Conservation (phyloP, 92 coral and sea anemone genomes). For the Plumapathes pennacea region DNA sequence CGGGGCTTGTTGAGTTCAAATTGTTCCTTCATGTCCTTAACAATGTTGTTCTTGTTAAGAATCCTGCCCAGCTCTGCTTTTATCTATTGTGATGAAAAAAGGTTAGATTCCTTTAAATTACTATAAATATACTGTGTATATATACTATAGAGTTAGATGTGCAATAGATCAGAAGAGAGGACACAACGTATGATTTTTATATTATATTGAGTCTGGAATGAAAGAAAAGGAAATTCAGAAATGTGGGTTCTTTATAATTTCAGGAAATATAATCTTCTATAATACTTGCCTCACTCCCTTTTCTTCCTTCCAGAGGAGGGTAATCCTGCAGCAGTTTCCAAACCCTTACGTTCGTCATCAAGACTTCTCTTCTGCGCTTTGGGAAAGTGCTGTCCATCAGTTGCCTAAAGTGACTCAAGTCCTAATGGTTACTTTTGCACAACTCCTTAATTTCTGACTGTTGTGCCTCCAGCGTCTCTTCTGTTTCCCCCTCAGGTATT, state of each 20-base stretch:
- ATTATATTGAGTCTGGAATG: neutral
- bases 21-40: conserved; percentile 9
- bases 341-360: conserved; percentile 10
- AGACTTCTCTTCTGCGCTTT: conserved; percentile 12
- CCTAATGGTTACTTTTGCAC: conserved; percentile 9
- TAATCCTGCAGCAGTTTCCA: conserved; percentile 27
- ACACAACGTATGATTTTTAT: neutral
- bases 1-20: conserved; percentile 9
- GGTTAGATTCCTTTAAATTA: neutral
- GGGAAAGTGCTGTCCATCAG: conserved; percentile 45
- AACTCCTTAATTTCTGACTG: conserved; percentile 17
- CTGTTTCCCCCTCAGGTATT: conserved; percentile 57
- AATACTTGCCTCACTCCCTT: conserved; percentile 35
- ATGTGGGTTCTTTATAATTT: neutral
- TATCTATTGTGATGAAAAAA: neutral
- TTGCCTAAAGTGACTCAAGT: conserved; percentile 8
- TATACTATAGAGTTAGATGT: no score
- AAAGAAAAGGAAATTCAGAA: neutral
- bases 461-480: conserved; percentile 26
- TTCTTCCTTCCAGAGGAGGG: conserved; percentile 23
- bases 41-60: neutral
- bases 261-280: neutral
- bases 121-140: neutral
- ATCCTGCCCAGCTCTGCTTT: conserved; percentile 20
- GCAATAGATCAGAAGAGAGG: no score